Evolutionary conservation across 2,113 vertebrate genomes (phyloP), one percentile per base, ranked within the genome.

Genomic region (Sialia sialis): DNA sequence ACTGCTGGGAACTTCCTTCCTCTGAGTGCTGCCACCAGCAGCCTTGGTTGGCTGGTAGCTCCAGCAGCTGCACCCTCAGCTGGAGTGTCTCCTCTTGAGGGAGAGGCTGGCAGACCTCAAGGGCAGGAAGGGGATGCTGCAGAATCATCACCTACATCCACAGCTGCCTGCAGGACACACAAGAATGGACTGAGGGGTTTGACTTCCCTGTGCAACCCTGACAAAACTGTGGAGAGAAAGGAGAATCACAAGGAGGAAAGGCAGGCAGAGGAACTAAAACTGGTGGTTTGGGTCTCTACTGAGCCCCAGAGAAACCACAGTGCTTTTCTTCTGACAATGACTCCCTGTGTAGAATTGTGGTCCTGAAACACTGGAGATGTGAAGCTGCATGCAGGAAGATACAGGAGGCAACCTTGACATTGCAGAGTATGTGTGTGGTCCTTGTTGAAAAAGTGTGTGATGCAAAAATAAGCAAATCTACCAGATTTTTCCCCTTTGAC

Each of bases 71-170:
- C 90, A 77, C 34, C 67, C 72, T 38, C 85, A 79, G 20, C 62
- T 73, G 26, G 21, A 48, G 59, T 6, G 32, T 59, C 43, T 68
- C 23, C 51, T 63, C 51, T 59, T 30, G 26, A 56, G 70, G 72
- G 64, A 81, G 62, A 73, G n/a, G 41, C 25, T 91, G 84, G 34
- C 48, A 78, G 69, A 73, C 26, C 46, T 21, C 39, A 43, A 44
- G 46, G 79, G 43, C 72, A 95, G 90, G 93, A 88, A 91, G 39
- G 63, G 76, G 64, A 81, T 52, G 64, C 52, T 93, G 90, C 68
- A 36, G 52, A 77, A 64, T 36, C 89, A 70, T 84, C 6, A 12
- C 36, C 84, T 43, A 29, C 43, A 44, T 87, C 87, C 93, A 88
- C 4, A 34, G 63, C 54, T 79, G 87, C 84, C 70, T 67, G 64